Conservation (phyloP, 2,888 invertebrate genomes). For the Heliconius ismenius region DNA sequence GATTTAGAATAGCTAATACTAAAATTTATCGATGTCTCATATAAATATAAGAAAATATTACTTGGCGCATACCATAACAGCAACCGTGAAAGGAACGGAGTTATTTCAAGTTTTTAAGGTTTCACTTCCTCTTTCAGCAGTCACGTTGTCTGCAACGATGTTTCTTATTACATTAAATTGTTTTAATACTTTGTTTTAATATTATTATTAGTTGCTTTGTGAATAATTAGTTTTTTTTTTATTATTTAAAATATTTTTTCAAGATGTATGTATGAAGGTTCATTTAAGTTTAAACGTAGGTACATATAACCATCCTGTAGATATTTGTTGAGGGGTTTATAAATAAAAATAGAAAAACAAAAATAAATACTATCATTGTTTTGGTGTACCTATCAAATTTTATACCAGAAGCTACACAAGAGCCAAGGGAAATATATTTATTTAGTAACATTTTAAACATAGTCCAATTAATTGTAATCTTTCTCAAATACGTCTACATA, state of each 20-base stretch:
- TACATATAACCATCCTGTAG: neutral
- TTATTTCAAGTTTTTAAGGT: conserved; percentile 20
- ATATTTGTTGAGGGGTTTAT: neutral
- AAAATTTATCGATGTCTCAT: neutral
- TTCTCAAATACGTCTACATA: too few species aligned
- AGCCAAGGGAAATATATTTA: too few species aligned
- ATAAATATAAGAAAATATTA: conserved; percentile 9
- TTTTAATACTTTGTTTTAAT: neutral
- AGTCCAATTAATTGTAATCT: too few species aligned
- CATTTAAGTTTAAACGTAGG: neutral
- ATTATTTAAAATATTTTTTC: neutral
- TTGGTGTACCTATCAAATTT: too few species aligned
- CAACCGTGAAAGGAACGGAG: neutral
- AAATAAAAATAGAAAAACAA: neutral
- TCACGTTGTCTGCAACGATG: conserved; percentile 22
- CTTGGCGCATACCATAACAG: neutral
- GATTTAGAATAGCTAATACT: too few species aligned
- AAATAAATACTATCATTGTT: too few species aligned
- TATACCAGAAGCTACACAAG: too few species aligned
- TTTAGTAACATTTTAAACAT: too few species aligned
- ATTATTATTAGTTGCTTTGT: neutral
- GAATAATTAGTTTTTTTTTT: neutral
- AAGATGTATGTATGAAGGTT: neutral
- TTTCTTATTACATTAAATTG: neutral
- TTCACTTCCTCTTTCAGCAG: conserved; percentile 18